Conservation (phyloP, 23 tunicate species). For the Halocynthia roretzi region DNA sequence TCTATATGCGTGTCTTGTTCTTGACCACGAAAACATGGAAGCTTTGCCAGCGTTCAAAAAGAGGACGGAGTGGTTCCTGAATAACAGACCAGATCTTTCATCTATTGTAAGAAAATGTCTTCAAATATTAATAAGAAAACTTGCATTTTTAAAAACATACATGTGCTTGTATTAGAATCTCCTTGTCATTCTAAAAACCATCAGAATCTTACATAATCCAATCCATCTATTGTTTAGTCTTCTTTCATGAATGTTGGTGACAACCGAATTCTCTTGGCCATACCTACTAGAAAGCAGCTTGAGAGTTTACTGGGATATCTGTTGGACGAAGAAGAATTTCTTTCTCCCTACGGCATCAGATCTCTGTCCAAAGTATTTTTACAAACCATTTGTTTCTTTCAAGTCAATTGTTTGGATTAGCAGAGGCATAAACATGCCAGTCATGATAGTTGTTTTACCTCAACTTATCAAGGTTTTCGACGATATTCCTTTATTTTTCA, state of each 20-base stretch:
- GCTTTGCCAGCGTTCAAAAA: constrained; percentile 66
- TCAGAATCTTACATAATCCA: not conserved
- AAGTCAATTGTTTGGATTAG: too few species aligned
- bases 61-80: constrained; percentile 73
- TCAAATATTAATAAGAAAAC: not conserved
- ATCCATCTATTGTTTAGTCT: constrained; percentile 26
- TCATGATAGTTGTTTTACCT: too few species aligned
- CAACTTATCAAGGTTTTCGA: too few species aligned
- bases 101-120: constrained; percentile 14
- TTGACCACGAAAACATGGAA: constrained; percentile 70
- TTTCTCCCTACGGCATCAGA: constrained; percentile 90
- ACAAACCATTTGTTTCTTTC: too few species aligned
- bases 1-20: constrained; percentile 86
- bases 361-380: constrained; percentile 39
- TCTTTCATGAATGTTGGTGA: constrained; percentile 52
- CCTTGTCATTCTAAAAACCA: not conserved
- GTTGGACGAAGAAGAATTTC: constrained; percentile 85
- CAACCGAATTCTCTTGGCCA: constrained; percentile 66
- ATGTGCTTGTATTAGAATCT: not conserved
- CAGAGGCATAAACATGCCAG: too few species aligned
- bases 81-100: constrained; percentile 56
- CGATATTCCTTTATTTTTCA: too few species aligned
- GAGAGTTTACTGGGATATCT: constrained; percentile 55
- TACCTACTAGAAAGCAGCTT: constrained; percentile 66
- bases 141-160: not conserved